These are phyloP conservation scores for Stratiomys singularior DNA, from an alignment of 2,888 invertebrate species.

Conservation along the genomic window DNA sequence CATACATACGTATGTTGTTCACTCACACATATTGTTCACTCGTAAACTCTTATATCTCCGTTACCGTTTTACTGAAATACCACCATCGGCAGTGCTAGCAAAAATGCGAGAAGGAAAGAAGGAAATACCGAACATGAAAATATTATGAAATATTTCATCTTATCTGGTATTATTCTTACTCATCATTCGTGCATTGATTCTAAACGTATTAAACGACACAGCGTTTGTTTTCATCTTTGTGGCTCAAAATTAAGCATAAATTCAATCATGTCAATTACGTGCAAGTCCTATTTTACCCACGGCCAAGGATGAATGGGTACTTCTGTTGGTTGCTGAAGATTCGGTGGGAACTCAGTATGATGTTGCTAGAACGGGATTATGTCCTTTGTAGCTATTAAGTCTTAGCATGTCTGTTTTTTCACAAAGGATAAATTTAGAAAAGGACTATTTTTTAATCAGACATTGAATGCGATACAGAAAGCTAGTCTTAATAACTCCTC, in stretches of 20 bases:
- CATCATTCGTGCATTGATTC: conserved; percentile 27
- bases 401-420: too few relatives aligned
- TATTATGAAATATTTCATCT: conserved; percentile 31
- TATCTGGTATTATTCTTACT: conserved; percentile 9
- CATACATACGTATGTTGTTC: too few relatives aligned
- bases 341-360: too few relatives aligned
- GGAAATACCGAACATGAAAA: background rate
- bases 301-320: background rate
- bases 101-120: background rate
- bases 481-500: too few relatives aligned
- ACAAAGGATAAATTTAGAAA: too few relatives aligned
- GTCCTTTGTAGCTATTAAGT: too few relatives aligned
- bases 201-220: background rate
- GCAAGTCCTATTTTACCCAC: conserved; percentile 10
- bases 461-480: too few relatives aligned
- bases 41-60: background rate
- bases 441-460: too few relatives aligned
- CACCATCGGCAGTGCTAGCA: too few relatives aligned
- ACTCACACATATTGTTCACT: too few relatives aligned
- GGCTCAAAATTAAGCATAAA: conserved; percentile 12
- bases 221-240: conserved; percentile 20
- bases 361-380: too few relatives aligned
- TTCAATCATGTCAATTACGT: conserved; percentile 17
- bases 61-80: too few relatives aligned
- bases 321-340: background rate